Conservation (phyloP, 2,113 vertebrate genomes). For the Rostratula benghalensis region DNA sequence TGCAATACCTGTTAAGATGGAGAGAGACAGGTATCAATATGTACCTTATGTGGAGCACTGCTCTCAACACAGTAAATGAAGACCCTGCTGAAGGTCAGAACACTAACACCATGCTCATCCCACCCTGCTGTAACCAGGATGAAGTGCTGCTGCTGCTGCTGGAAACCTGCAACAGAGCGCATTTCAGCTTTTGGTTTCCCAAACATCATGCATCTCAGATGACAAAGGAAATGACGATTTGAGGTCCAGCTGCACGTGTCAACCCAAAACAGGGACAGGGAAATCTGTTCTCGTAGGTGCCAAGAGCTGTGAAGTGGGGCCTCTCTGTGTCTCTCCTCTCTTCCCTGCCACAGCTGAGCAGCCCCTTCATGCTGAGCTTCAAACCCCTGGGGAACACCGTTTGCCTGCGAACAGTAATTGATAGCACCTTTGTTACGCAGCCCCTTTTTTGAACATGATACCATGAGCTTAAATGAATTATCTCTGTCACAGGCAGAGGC, state of each 20-base stretch:
- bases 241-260: neutral
- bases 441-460: neutral
- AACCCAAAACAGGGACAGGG: neutral
- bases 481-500: neutral
- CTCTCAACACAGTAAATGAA: neutral
- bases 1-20: neutral
- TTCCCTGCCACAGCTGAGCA: rapidly evolving
- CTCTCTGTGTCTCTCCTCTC: neutral
- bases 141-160: neutral
- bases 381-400: neutral
- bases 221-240: neutral
- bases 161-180: neutral
- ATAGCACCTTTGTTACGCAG: neutral
- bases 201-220: neutral
- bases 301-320: neutral
- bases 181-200: neutral
- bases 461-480: neutral
- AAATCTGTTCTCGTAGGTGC: rapidly evolving
- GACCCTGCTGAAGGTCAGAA: neutral
- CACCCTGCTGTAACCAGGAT: neutral
- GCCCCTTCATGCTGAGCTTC: neutral
- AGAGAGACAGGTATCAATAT: neutral
- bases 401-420: neutral
- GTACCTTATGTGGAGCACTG: neutral
- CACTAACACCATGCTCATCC: neutral